phyloP scores from a whole-genome alignment of 2,888 invertebrate genomes.

The Allacma fusca region DNA sequence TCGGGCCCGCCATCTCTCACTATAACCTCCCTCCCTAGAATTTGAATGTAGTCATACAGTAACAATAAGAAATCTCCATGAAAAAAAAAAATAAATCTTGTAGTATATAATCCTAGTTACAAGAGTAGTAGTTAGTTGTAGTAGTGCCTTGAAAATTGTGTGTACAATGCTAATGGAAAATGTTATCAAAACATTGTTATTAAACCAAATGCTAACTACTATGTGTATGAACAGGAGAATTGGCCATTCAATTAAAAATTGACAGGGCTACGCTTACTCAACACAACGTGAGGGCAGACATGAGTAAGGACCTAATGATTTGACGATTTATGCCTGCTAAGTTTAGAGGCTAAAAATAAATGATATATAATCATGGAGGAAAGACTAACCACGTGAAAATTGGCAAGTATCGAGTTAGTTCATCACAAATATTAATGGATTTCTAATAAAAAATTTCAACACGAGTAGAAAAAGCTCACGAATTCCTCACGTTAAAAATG shows the following conservation, averaged over 20 bases:
- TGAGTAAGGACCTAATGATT: background rate
- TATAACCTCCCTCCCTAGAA: background rate
- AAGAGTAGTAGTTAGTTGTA: too few relatives aligned
- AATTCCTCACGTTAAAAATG: background rate
- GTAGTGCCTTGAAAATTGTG: too few relatives aligned
- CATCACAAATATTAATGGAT: background rate
- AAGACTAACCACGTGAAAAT: background rate
- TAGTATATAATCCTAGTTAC: too few relatives aligned
- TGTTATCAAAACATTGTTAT: conserved; percentile 1
- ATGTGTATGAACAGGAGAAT: background rate
- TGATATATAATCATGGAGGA: background rate
- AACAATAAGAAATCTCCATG: too few relatives aligned
- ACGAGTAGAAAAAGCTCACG: conserved; percentile 1
- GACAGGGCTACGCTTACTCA: background rate
- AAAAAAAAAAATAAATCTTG: too few relatives aligned
- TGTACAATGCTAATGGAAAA: too few relatives aligned
- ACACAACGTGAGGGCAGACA: background rate
- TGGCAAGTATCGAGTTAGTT: background rate
- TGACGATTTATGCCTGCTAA: background rate
- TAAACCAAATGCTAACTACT: background rate
- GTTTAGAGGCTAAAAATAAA: background rate
- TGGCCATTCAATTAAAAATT: background rate
- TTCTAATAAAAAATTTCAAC: conserved; percentile 18
- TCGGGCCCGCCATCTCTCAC: background rate
- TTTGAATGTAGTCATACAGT: too few relatives aligned